These are phyloP conservation scores for Chaenodraco wilsoni DNA, from an alignment of 2,797 vertebrate genomes.

Conservation along the genomic window DNA sequence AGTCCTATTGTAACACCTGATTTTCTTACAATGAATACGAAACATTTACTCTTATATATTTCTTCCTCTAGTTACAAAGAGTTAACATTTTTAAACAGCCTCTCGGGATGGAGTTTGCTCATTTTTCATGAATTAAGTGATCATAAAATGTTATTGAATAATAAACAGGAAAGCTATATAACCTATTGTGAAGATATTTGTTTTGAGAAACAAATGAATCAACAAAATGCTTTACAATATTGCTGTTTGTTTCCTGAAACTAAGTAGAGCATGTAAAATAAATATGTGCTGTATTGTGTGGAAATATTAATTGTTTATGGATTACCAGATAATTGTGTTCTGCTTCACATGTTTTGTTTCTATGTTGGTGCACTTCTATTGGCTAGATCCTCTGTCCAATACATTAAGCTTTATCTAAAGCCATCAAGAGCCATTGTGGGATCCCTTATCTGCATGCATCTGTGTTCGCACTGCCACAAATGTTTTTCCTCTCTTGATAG, in stretches of 20 bases:
- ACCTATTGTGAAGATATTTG: background rate
- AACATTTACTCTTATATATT: background rate
- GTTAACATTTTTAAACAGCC: background rate
- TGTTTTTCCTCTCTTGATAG: conserved; percentile 45
- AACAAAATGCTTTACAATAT: background rate
- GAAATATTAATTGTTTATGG: conserved; percentile 4
- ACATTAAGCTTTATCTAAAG: conserved; percentile 29
- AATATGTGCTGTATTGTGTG: conserved; percentile 8
- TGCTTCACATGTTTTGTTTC: conserved; percentile 31
- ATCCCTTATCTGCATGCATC: conserved; percentile 59
- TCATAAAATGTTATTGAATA: background rate
- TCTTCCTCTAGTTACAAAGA: background rate
- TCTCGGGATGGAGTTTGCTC: background rate
- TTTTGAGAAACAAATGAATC: background rate
- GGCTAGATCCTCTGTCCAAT: conserved; percentile 26
- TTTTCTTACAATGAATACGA: background rate
- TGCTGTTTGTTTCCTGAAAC: conserved; percentile 4
- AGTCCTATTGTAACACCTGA: background rate
- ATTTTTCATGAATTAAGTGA: background rate
- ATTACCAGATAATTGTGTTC: conserved; percentile 18
- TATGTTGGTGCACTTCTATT: conserved; percentile 27
- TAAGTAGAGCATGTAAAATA: background rate
- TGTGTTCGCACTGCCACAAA: conserved; percentile 53
- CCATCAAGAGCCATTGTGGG: conserved; percentile 38
- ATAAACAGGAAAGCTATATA: background rate